Conservation (phyloP, 2,888 invertebrate species). For the Microctonus hyperodae region DNA sequence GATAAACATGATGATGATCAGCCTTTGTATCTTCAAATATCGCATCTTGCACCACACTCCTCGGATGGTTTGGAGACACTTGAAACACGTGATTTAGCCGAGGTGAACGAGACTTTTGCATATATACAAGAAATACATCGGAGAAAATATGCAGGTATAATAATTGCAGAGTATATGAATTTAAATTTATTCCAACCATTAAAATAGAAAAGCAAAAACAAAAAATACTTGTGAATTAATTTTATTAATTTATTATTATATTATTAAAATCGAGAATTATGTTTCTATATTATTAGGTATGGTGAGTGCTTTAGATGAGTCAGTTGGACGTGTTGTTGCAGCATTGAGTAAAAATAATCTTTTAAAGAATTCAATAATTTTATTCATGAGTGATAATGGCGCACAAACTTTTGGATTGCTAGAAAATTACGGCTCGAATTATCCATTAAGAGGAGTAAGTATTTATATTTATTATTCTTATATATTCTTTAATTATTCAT, state of each 20-base stretch:
- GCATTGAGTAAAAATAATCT: slow-evolving; percentile 64
- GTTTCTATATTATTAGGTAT: slow-evolving; percentile 63
- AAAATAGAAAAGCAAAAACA: too few species aligned
- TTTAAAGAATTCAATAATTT: slow-evolving; percentile 68
- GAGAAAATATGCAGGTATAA: slow-evolving; percentile 76
- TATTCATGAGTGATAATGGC: slow-evolving; percentile 72
- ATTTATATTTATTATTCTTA: too few species aligned
- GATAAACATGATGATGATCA: slow-evolving; percentile 65
- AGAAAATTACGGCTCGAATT: slow-evolving; percentile 69
- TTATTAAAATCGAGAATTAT: neutral
- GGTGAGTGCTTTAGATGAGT: slow-evolving; percentile 69
- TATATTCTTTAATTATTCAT: neutral
- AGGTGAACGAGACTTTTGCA: slow-evolving; percentile 72
- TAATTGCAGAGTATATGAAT: slow-evolving; percentile 4
- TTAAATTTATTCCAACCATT: neutral
- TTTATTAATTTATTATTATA: neutral
- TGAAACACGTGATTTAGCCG: slow-evolving; percentile 72
- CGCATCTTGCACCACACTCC: slow-evolving; percentile 82
- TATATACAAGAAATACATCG: slow-evolving; percentile 74
- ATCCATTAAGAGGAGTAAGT: slow-evolving; percentile 68
- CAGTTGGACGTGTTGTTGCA: slow-evolving; percentile 67
- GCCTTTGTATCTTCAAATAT: slow-evolving; percentile 81
- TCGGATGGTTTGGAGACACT: slow-evolving; percentile 73
- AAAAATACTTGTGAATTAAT: too few species aligned
- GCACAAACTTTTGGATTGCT: slow-evolving; percentile 64